Evolutionary conservation across 2,888 invertebrate genomes (phyloP).

Genomic region (Amphipyra tragopoginis): DNA sequence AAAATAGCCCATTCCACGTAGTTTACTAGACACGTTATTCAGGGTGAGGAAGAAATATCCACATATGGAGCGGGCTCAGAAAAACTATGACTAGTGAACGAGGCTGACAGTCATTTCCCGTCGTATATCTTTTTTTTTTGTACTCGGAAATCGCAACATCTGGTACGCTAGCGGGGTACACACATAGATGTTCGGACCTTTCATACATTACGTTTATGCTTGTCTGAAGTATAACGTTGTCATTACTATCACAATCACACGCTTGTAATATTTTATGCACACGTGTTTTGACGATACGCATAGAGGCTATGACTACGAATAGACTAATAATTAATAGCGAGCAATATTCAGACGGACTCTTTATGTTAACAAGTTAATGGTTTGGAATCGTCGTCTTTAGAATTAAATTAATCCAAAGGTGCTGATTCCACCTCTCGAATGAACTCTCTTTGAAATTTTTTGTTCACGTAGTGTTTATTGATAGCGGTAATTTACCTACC

Average conservation of each 20-base stretch:
- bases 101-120: conserved; percentile 84
- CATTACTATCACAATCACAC: conserved; percentile 58
- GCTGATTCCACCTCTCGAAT: too few relatives aligned
- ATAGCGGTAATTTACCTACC: too few relatives aligned
- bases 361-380: too few relatives aligned
- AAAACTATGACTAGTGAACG: conserved; percentile 79
- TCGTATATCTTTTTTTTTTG: conserved; percentile 82
- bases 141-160: conserved; percentile 84
- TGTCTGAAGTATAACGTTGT: conserved; percentile 60
- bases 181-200: conserved; percentile 65
- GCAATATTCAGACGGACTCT: neutral
- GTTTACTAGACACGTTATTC: conserved; percentile 44
- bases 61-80: conserved; percentile 63
- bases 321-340: neutral
- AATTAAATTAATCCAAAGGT: too few relatives aligned
- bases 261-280: conserved; percentile 43
- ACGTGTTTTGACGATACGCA: conserved; percentile 16
- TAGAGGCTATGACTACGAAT: neutral
- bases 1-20: conserved; percentile 41
- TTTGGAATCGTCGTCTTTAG: too few relatives aligned
- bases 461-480: too few relatives aligned
- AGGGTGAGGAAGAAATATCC: conserved; percentile 61
- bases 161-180: conserved; percentile 71
- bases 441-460: too few relatives aligned
- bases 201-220: conserved; percentile 65